Evolutionary conservation across 2,113 vertebrate species (phyloP), one percentile per base, ranked within the genome.

Genomic region (Puffinus mauretanicus): DNA sequence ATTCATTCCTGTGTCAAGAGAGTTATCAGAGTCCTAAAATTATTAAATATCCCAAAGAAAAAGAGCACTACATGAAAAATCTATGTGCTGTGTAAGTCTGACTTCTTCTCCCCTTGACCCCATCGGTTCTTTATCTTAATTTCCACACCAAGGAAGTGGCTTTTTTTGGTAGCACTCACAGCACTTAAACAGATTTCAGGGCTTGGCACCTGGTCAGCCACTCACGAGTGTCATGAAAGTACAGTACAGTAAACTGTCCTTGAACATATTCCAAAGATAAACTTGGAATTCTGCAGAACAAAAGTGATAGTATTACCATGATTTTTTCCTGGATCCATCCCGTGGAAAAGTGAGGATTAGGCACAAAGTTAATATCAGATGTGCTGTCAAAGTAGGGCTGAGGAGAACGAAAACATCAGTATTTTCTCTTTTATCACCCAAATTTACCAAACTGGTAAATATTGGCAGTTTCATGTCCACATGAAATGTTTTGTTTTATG

Each of bases 1-100:
- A 96, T 95, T 96, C 73, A 95, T 91, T 95, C 88, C 78, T 88
- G 46, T 82, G 82, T 94, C 72, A 49, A n/a, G 65, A 80, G 64
- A 83, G 77, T 82, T 88, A 95, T 94, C 92, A 60, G 80, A 55
- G 66, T 49, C 60, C 49, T 85, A 62, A 83, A 84, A 70, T 82
- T 83, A 89, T 86, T 93, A 91, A 92, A 88, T 78, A 66, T 34
- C 54, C 16, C n/a, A 36, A 81, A 85, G 83, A 84, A 87, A 86
- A 77, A 19, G 20, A 82, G 70, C 46, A 13, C n/a, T 32, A 7
- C 27, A 6, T 42, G 47, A 89, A 79, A 88, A 87, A 57, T 49
- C 25, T 40, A 27, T 78, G 34, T 3, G 13, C 44, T 67, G 4
- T 80, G 76, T 11, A 58, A 57, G 36, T 62, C 67, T 80, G 29